Conservation (phyloP, 2,888 invertebrate genomes). For the Calliopum simillimum region DNA sequence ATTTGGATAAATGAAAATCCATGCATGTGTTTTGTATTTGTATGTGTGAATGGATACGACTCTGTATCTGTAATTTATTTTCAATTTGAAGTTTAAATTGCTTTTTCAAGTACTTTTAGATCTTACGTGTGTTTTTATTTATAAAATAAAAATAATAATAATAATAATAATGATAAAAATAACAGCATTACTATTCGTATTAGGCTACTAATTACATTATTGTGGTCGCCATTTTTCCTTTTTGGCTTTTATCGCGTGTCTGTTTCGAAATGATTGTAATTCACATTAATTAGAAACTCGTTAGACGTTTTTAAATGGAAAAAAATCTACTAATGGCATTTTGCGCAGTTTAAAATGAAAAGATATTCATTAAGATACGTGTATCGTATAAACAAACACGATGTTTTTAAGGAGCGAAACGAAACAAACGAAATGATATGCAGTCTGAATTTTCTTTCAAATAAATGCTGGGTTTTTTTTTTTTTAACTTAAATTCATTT, state of each 20-base stretch:
- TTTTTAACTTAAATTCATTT: no score
- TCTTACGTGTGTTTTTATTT: neutral
- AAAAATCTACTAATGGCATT: no score
- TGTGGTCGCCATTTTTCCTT: neutral
- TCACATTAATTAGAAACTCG: neutral
- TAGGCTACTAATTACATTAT: conserved; percentile 14
- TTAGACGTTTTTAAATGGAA: no score
- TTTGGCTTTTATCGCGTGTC: conserved; percentile 3
- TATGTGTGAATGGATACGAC: conserved; percentile 11
- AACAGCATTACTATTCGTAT: neutral
- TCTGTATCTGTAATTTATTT: conserved; percentile 9
- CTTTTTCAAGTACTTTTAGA: conserved; percentile 17
- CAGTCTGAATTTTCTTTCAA: no score
- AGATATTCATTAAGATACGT: no score
- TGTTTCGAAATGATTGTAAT: neutral
- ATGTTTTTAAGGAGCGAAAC: no score
- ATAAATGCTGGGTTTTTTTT: no score
- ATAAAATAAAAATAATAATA: no score
- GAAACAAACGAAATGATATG: no score
- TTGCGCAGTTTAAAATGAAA: no score
- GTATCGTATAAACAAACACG: no score
- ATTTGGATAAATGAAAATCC: neutral
- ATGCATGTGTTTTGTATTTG: neutral
- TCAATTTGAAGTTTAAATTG: conserved; percentile 8
- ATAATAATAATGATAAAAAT: no score